A percentile compares a stretch with the other conserved stretches of the same genome.
phyloP scores from a whole-genome alignment of 2,113 vertebrate genomes.

The Melanerpes aurifrons region DNA sequence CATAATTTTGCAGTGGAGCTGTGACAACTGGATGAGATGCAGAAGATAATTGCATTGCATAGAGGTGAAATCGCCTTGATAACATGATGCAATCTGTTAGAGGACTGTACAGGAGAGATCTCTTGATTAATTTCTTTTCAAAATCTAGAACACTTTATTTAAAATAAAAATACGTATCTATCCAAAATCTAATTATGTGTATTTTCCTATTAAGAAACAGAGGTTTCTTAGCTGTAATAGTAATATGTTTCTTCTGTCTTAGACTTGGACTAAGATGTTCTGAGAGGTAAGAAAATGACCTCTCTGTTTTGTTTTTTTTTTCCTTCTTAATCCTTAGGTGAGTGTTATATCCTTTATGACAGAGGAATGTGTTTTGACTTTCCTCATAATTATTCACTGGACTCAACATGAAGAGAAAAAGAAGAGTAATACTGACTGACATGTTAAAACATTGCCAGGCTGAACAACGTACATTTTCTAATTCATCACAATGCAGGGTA shows the following conservation, averaged over 20 bases:
- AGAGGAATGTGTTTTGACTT: not conserved
- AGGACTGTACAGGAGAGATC: not conserved
- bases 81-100: not conserved
- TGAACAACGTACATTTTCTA: not conserved
- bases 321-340: not conserved
- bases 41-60: slow-evolving; percentile 12
- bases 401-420: not conserved
- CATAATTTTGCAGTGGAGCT: slow-evolving; percentile 43
- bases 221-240: not conserved
- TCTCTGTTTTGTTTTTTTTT: not conserved
- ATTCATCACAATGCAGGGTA: not conserved
- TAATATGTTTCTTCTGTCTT: not conserved
- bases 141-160: not conserved
- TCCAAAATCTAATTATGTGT: not conserved
- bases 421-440: not conserved
- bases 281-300: not conserved
- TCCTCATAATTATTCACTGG: not conserved
- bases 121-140: not conserved
- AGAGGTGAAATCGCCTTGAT: slow-evolving; percentile 23
- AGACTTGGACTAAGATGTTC: not conserved
- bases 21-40: slow-evolving; percentile 27
- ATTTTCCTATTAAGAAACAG: not conserved
- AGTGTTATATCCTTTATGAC: not conserved
- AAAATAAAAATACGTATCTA: not conserved
- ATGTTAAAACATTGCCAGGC: not conserved